A percentile compares a stretch with the other conserved stretches of the same genome.
These are phyloP conservation scores for Cryptocheilus praepositus DNA, from an alignment of 2,888 invertebrate genomes.

Conservation along the genomic window DNA sequence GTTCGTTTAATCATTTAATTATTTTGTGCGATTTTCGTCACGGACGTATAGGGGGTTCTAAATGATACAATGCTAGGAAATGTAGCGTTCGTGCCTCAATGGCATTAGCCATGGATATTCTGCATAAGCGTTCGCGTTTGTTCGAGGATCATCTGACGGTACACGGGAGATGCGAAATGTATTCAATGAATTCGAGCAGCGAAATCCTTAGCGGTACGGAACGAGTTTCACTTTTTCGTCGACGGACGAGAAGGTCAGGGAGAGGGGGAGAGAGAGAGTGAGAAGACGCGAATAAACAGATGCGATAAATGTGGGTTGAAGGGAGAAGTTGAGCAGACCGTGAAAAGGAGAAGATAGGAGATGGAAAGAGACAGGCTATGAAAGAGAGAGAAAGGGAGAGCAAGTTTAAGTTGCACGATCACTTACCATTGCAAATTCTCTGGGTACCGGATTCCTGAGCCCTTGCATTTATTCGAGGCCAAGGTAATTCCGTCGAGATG, in stretches of 20 bases:
- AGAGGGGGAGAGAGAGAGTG: not conserved
- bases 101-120: too few relatives aligned
- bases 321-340: not conserved
- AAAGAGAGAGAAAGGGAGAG: not conserved
- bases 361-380: not conserved
- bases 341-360: not conserved
- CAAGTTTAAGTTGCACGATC: slow-evolving; percentile 41
- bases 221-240: too few relatives aligned
- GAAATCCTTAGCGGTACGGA: too few relatives aligned
- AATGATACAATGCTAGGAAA: too few relatives aligned
- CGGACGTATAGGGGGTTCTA: too few relatives aligned
- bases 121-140: too few relatives aligned
- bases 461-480: slow-evolving; percentile 39
- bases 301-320: not conserved
- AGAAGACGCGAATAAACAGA: not conserved
- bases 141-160: too few relatives aligned
- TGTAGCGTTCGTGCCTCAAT: too few relatives aligned
- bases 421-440: slow-evolving; percentile 49
- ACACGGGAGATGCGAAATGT: too few relatives aligned
- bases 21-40: too few relatives aligned
- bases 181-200: too few relatives aligned
- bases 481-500: slow-evolving; percentile 33
- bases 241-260: not conserved
- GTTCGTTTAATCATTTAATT: too few relatives aligned
- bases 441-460: slow-evolving; percentile 37